These are phyloP conservation scores for Campaea margaritaria DNA, from an alignment of 2,888 invertebrate genomes.

Conservation along the genomic window DNA sequence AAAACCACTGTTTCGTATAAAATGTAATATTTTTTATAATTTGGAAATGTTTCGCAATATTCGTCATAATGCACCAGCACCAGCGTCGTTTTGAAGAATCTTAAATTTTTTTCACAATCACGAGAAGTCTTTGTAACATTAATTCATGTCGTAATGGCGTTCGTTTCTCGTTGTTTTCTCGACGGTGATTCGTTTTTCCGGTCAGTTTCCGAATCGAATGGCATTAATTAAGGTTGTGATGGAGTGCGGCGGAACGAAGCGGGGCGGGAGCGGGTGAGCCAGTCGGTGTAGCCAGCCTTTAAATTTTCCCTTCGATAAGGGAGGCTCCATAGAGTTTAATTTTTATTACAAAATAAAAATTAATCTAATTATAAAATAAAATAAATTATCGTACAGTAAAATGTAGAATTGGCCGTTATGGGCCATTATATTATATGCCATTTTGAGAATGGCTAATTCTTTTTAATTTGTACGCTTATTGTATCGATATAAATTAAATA, in stretches of 20 bases:
- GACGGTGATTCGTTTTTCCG: conserved; percentile 65
- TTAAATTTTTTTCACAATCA: conserved; percentile 13
- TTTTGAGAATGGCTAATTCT: too few species aligned
- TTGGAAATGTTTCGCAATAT: too few species aligned
- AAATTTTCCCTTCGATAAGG: neutral
- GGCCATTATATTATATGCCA: too few species aligned
- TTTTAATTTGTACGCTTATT: too few species aligned
- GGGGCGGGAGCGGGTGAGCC: conserved; percentile 37
- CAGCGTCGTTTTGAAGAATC: neutral
- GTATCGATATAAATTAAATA: too few species aligned
- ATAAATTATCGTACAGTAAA: too few species aligned
- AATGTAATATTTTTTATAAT: too few species aligned
- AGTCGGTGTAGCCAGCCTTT: conserved; percentile 27
- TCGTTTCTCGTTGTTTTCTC: conserved; percentile 41
- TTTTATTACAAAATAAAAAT: too few species aligned
- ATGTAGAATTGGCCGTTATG: too few species aligned
- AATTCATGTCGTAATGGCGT: conserved; percentile 35
- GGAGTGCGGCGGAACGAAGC: conserved; percentile 66
- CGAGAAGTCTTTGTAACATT: conserved; percentile 9
- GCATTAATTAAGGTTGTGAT: conserved; percentile 76
- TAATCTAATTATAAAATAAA: too few species aligned
- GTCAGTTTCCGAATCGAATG: conserved; percentile 76
- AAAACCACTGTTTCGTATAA: too few species aligned
- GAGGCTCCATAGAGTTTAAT: neutral
- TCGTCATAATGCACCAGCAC: too few species aligned